A percentile compares a stretch with the other conserved stretches of the same genome.
These are phyloP conservation scores for Plusia festucae DNA, from an alignment of 2,888 invertebrate species.

Conservation along the genomic window DNA sequence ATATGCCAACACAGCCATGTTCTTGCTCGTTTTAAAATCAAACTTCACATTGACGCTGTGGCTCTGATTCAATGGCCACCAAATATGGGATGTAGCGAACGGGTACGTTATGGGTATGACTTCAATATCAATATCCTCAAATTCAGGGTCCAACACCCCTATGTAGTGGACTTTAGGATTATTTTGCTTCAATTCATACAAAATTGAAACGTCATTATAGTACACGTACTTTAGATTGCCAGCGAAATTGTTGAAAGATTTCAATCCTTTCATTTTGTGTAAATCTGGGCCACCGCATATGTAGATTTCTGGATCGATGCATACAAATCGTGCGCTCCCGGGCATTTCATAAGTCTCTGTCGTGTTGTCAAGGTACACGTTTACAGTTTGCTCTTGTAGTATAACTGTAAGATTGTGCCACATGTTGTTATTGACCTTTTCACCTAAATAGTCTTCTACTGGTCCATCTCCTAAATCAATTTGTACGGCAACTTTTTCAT, in stretches of 20 bases:
- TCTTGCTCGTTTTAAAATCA: constrained; percentile 95
- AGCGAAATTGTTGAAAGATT: constrained; percentile 95
- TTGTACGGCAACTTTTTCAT: constrained; percentile 95
- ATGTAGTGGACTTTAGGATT: constrained; percentile 96
- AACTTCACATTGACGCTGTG: constrained; percentile 94
- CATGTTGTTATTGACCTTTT: constrained; percentile 92
- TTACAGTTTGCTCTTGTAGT: constrained; percentile 93
- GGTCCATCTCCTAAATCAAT: constrained; percentile 96
- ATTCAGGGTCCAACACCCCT: constrained; percentile 94
- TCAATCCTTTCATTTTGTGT: constrained; percentile 94
- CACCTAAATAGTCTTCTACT: constrained; percentile 91
- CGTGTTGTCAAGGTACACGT: constrained; percentile 93
- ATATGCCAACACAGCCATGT: constrained; percentile 95
- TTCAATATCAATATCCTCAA: constrained; percentile 94
- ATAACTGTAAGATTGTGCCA: constrained; percentile 98
- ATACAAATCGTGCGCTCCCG: constrained; percentile 91
- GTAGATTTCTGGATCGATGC: constrained; percentile 98
- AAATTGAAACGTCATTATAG: constrained; percentile 97
- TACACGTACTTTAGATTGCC: constrained; percentile 97
- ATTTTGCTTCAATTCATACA: constrained; percentile 95
- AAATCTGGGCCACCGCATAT: constrained; percentile 96
- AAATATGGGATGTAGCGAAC: constrained; percentile 96
- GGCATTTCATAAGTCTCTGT: constrained; percentile 92
- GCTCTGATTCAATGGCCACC: constrained; percentile 95
- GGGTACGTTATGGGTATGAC: constrained; percentile 97